Evolutionary conservation across 2,797 vertebrate genomes (phyloP).

Genomic region (Typhlichthys eigenmanni): DNA sequence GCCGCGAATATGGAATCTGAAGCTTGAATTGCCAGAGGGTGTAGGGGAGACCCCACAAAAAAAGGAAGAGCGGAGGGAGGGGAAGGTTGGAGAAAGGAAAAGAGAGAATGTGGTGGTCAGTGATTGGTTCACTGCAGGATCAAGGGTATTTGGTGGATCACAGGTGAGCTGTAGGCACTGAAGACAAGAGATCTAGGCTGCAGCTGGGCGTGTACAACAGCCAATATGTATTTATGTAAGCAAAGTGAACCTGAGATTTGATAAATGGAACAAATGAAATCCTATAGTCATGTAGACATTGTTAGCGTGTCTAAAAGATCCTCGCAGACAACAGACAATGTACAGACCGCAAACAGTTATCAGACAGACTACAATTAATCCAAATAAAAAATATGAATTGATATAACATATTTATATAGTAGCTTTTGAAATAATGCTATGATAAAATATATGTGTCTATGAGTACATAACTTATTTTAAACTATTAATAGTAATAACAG

Average conservation of each 20-base stretch:
- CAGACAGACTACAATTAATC: slow-evolving; percentile 36
- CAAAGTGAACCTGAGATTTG: slow-evolving; percentile 71
- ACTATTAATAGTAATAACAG: no score
- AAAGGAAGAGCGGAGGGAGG: slow-evolving; percentile 27
- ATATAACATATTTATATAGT: neutral
- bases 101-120: slow-evolving; percentile 7
- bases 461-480: no score
- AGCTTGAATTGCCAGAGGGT: slow-evolving; percentile 78
- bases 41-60: slow-evolving; percentile 77
- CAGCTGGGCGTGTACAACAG: slow-evolving; percentile 38
- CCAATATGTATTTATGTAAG: slow-evolving; percentile 64
- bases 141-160: slow-evolving; percentile 38
- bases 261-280: slow-evolving; percentile 79
- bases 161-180: slow-evolving; percentile 36
- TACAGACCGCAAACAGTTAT: slow-evolving; percentile 17
- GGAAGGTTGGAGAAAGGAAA: slow-evolving; percentile 12
- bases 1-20: slow-evolving; percentile 78
- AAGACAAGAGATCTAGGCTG: slow-evolving; percentile 36
- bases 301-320: slow-evolving; percentile 58
- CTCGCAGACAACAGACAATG: slow-evolving; percentile 54
- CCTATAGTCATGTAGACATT: slow-evolving; percentile 69
- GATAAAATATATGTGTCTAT: no score
- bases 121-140: slow-evolving; percentile 32
- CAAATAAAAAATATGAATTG: slow-evolving; percentile 52
- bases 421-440: slow-evolving; percentile 18